Evolutionary conservation across 2,113 vertebrate species (phyloP), one percentile per base, ranked within the genome.

Genomic region (Haplochromis vanheusdeni): DNA sequence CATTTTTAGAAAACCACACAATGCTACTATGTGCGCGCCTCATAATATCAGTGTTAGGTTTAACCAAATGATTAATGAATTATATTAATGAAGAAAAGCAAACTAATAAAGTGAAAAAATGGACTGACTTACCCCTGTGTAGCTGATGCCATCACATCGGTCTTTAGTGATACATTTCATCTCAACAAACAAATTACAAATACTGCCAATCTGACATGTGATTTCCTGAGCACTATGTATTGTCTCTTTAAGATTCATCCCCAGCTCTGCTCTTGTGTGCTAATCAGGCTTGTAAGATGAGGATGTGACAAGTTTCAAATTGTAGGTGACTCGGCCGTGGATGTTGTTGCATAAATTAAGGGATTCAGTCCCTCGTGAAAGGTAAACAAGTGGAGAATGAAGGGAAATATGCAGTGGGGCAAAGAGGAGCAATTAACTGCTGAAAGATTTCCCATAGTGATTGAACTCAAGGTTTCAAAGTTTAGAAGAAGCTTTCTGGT

Each of bases 311-410:
- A 84, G 87, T 86, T 68, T 86, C 33, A 92, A 81, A 82, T 79
- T 80, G 60, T 40, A 58, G 85, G 84, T 87, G 91, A 94, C 83
- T 82, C 23, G 21, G 60, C 54, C 40, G 86, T 87, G 82, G 89
- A 85, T 79, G 83, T 51, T 88, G 73, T 55, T 90, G 89, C 82
- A 92, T 90, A 68, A 94, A 95, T 93, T 83, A 93, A 80, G 79
- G 28, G 35, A 83, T 88, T 42, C 37, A 51, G 65, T 80, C 47
- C 19, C 28, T 70, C 17, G 5, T 79, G 19, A 33, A 7, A 49
- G 58, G 49, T 77, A 80, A 89, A 90, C 52, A 83, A 82, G 42
- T 4, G 31, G 52, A 62, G 16, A 6, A 28, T 9, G 42, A 28
- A 81, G 31, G 26, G 33, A 80, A 31, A 81, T 51, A n/a, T 23